phyloP scores from a whole-genome alignment of 2,113 vertebrate species.

The Gambusia affinis region DNA sequence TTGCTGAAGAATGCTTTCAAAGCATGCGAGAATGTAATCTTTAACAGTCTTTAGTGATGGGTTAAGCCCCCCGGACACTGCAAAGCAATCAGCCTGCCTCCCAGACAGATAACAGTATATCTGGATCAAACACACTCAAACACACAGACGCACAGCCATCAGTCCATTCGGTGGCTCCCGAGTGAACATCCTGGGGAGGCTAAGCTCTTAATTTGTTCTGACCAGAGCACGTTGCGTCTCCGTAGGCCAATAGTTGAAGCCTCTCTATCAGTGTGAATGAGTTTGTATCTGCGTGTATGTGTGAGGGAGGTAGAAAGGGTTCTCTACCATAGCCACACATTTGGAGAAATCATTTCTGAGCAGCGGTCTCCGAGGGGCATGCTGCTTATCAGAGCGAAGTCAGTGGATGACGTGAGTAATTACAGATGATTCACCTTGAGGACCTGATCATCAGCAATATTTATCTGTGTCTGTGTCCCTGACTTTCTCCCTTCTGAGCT shows the following conservation, averaged over 20 bases:
- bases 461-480: constrained; percentile 38
- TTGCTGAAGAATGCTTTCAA: constrained; percentile 73
- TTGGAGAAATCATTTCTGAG: constrained; percentile 96
- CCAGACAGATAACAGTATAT: constrained; percentile 74
- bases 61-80: constrained; percentile 69
- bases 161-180: constrained; percentile 46
- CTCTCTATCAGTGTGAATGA: constrained; percentile 89
- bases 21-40: constrained; percentile 73
- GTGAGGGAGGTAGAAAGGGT: constrained; percentile 43
- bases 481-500: constrained; percentile 20
- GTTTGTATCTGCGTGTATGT: constrained; percentile 37
- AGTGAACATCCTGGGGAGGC: constrained; percentile 67
- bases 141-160: constrained; percentile 49
- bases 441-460: constrained; percentile 79
- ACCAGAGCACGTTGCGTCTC: constrained; percentile 76
- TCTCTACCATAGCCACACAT: constrained; percentile 85
- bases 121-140: constrained; percentile 58
- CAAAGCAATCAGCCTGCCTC: constrained; percentile 70
- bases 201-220: constrained; percentile 82
- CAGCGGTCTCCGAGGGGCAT: constrained; percentile 87
- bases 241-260: constrained; percentile 71
- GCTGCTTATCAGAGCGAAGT: constrained; percentile 90
- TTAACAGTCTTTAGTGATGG: constrained; percentile 72
- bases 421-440: constrained; percentile 96
- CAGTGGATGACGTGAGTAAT: constrained; percentile 93